Evolutionary conservation across 2,888 invertebrate genomes (phyloP).

Genomic region (Gortyna flavago): DNA sequence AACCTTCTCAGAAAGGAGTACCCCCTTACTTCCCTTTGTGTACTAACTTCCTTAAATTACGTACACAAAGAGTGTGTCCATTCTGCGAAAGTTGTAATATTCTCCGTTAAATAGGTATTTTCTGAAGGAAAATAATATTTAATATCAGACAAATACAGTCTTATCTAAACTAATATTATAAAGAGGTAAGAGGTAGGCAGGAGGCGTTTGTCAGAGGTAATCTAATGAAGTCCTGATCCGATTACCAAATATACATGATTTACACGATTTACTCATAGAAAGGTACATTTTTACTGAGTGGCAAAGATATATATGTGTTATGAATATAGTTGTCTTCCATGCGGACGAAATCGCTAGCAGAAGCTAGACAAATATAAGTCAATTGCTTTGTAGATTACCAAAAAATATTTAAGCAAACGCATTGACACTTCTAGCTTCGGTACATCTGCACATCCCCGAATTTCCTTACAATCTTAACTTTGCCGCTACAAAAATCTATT

Average conservation of each 20-base stretch:
- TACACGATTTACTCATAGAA: background rate
- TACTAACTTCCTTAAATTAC: background rate
- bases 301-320: background rate
- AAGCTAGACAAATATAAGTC: background rate
- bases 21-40: background rate
- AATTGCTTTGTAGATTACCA: background rate
- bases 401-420: background rate
- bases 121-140: background rate
- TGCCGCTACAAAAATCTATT: conserved; percentile 43
- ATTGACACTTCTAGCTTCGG: conserved; percentile 44
- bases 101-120: background rate
- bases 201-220: no score
- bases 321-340: background rate
- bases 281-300: background rate
- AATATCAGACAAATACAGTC: background rate
- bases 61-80: background rate
- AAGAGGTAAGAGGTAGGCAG: background rate
- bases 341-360: background rate
- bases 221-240: background rate
- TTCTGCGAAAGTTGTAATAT: background rate
- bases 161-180: background rate
- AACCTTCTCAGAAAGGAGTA: background rate
- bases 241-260: no score
- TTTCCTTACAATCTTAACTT: conserved; percentile 55
- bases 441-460: conserved; percentile 51